Conservation (phyloP, 2,113 vertebrate species). For the Platycercus adscitus region DNA sequence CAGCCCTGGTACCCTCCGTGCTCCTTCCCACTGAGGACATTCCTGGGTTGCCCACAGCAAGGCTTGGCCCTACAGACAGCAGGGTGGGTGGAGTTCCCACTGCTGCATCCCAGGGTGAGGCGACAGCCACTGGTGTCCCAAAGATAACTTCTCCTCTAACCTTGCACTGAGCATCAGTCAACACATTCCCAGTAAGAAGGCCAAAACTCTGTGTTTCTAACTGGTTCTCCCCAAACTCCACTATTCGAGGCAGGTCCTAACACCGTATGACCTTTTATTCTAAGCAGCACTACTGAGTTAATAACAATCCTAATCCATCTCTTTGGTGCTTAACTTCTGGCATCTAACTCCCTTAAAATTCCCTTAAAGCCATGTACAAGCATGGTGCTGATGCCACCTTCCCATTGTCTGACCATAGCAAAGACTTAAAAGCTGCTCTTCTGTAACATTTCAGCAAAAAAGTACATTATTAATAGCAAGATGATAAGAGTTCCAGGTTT, state of each 20-base stretch:
- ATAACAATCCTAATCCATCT: not conserved
- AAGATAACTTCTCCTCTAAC: not conserved
- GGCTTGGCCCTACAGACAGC: not conserved
- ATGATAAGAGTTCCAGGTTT: constrained; percentile 21
- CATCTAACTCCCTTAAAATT: not conserved
- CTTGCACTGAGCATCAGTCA: not conserved
- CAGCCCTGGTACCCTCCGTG: rapidly evolving
- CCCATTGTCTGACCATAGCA: not conserved
- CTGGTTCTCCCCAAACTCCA: not conserved
- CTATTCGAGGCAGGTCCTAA: not conserved
- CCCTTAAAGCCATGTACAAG: not conserved
- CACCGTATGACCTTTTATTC: not conserved
- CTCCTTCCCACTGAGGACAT: not conserved
- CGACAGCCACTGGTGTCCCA: rapidly evolving
- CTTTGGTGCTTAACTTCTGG: not conserved
- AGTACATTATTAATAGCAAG: not conserved
- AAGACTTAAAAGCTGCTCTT: constrained; percentile 24
- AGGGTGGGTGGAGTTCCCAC: not conserved
- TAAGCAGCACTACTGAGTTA: not conserved
- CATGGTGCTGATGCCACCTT: not conserved
- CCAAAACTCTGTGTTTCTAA: not conserved
- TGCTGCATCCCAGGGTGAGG: not conserved
- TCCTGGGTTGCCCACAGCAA: not conserved
- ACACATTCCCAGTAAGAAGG: not conserved
- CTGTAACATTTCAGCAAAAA: not conserved